Evolutionary conservation across 2,113 vertebrate genomes (phyloP).

Genomic region (Crotalus helleri): DNA sequence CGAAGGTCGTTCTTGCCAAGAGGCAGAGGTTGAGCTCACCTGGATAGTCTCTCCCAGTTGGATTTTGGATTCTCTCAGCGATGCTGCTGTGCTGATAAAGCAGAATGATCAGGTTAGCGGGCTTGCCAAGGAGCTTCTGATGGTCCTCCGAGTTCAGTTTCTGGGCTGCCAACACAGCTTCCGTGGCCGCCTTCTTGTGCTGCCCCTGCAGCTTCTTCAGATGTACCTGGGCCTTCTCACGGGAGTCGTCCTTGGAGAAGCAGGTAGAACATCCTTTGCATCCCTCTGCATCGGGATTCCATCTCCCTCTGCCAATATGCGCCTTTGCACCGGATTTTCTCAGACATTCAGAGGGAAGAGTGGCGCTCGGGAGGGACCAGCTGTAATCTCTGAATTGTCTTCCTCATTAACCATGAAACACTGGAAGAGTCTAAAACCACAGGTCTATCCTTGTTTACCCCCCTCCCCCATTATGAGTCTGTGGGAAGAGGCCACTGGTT

Average conservation of each 20-base stretch:
- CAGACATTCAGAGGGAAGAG: neutral
- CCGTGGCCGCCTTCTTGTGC: conserved; percentile 84
- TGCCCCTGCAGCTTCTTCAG: conserved; percentile 83
- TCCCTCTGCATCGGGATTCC: neutral
- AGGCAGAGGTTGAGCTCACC: conserved; percentile 67
- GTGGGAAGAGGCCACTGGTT: neutral
- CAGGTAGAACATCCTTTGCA: neutral
- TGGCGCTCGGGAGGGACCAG: neutral
- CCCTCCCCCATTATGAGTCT: neutral
- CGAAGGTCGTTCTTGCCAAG: neutral
- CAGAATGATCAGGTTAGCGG: conserved; percentile 79
- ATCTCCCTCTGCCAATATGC: neutral
- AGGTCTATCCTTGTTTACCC: neutral
- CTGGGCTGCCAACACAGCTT: conserved; percentile 77
- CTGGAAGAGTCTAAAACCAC: neutral
- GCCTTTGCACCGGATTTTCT: neutral
- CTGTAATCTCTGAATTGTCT: neutral
- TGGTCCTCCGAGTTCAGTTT: conserved; percentile 75
- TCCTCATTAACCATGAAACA: neutral
- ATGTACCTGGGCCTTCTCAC: conserved; percentile 74
- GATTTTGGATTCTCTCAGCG: conserved; percentile 74
- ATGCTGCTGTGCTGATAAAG: conserved; percentile 89
- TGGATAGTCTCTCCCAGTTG: conserved; percentile 73
- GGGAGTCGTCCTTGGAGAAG: conserved; percentile 70
- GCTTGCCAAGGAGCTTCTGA: conserved; percentile 75